These are phyloP conservation scores for Equus przewalskii DNA, from an alignment of 2,113 vertebrate genomes.

Conservation along the genomic window DNA sequence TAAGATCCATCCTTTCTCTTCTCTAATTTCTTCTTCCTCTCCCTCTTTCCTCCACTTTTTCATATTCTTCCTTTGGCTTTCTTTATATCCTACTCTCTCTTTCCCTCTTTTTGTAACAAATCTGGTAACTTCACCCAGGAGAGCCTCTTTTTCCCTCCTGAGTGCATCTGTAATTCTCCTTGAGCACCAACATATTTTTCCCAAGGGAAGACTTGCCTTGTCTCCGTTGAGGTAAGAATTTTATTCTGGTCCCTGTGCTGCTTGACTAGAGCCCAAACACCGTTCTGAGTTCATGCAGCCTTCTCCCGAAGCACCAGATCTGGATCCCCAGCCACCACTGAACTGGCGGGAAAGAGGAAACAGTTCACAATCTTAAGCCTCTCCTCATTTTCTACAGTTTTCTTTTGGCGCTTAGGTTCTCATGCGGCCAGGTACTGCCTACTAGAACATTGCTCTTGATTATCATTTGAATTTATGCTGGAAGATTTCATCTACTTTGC, in stretches of 20 bases:
- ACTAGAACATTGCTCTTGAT: background rate
- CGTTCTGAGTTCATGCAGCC: background rate
- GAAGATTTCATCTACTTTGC: background rate
- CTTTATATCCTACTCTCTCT: background rate
- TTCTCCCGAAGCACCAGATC: background rate
- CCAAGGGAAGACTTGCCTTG: background rate
- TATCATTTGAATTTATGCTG: background rate
- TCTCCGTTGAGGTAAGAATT: background rate
- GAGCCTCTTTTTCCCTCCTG: background rate
- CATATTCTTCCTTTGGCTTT: background rate
- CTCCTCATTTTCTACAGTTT: background rate
- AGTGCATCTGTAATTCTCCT: background rate
- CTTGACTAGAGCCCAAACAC: background rate
- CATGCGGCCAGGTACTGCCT: rapidly evolving
- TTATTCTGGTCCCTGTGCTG: background rate
- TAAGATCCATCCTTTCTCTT: background rate
- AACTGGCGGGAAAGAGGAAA: background rate
- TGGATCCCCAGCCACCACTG: background rate
- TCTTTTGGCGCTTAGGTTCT: background rate
- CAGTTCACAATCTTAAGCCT: rapidly evolving
- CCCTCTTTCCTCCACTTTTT: background rate
- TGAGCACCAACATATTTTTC: background rate
- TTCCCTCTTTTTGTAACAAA: background rate
- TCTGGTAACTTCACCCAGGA: background rate
- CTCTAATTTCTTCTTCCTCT: background rate